Evolutionary conservation across 2,797 vertebrate species (phyloP).

Genomic region (Crocidura indochinensis): DNA sequence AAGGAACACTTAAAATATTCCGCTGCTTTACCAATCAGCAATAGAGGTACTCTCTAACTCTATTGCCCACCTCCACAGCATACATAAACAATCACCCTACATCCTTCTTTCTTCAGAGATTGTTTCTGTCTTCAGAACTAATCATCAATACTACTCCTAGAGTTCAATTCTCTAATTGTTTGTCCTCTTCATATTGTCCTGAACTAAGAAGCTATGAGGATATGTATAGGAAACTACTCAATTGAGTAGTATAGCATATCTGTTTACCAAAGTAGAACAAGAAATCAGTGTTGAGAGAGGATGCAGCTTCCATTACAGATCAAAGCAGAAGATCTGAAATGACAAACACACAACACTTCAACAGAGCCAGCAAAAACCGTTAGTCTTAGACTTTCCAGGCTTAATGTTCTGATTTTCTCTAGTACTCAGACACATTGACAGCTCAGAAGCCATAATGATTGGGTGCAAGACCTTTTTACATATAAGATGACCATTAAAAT

Average conservation of each 20-base stretch:
- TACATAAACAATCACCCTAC: too few species aligned
- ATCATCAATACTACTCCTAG: background rate
- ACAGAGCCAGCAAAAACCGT: accelerated
- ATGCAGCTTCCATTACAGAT: background rate
- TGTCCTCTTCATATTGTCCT: background rate
- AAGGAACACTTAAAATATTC: background rate
- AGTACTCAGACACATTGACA: background rate
- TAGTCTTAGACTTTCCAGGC: background rate
- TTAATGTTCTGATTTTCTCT: background rate
- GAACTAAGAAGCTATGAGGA: background rate
- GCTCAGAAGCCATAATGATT: background rate
- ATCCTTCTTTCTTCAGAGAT: too few species aligned
- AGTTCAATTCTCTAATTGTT: background rate
- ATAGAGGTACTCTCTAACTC: accelerated
- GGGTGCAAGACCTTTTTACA: background rate
- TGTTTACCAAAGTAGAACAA: background rate
- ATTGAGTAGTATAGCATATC: background rate
- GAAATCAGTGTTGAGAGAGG: background rate
- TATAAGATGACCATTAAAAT: background rate
- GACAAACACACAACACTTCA: accelerated
- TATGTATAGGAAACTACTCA: background rate
- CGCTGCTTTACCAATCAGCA: background rate
- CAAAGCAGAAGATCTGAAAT: background rate
- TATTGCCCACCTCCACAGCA: background rate
- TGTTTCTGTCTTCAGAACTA: background rate